These are phyloP conservation scores for Mastomys coucha DNA, from an alignment of 2,113 vertebrate species.

Conservation along the genomic window DNA sequence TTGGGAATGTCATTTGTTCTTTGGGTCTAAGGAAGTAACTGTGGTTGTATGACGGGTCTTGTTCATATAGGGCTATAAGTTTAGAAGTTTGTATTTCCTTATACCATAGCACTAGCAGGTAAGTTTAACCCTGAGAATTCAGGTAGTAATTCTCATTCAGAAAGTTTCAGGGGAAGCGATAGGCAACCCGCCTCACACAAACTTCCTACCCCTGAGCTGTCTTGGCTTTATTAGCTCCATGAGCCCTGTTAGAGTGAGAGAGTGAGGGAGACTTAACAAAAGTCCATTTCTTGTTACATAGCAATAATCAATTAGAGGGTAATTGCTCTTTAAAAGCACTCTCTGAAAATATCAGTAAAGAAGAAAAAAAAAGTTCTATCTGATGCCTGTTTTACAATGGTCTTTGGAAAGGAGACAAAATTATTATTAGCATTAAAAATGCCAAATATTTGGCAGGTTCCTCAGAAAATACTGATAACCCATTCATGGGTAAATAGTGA, in stretches of 20 bases:
- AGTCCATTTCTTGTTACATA: neutral
- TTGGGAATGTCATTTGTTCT: neutral
- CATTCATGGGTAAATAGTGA: neutral
- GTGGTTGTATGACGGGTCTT: neutral
- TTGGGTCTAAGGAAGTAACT: neutral
- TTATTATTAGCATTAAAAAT: neutral
- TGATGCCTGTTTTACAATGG: neutral
- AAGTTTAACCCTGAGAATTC: neutral
- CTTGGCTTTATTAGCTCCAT: neutral
- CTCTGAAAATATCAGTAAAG: neutral
- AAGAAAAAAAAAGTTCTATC: neutral
- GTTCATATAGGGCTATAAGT: neutral
- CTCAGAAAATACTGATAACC: neutral
- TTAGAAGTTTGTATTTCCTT: neutral
- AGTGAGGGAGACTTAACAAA: neutral
- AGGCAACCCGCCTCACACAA: neutral
- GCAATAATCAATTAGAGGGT: neutral
- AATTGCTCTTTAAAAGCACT: slow-evolving; percentile 2
- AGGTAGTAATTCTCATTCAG: neutral
- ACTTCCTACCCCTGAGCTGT: neutral
- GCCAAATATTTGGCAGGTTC: neutral
- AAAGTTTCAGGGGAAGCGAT: neutral
- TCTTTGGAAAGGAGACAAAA: neutral
- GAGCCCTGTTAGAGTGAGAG: neutral
- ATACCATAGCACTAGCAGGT: neutral